Conservation (phyloP, 2,888 invertebrate genomes). For the Machimus rusticus region DNA sequence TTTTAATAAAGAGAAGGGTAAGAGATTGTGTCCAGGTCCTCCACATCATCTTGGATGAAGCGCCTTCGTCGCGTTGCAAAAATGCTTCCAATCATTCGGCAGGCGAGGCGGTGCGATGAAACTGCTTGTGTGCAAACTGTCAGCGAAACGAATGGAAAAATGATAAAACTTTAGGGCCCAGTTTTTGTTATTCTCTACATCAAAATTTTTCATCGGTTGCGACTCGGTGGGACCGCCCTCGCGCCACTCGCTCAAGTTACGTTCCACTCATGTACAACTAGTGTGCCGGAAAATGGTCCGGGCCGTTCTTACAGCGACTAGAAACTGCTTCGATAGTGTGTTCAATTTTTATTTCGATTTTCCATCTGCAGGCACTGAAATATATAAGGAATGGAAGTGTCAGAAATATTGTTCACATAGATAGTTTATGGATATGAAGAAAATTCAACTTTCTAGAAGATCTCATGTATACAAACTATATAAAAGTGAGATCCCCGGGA, state of each 20-base stretch:
- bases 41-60: background rate
- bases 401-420: constrained; percentile 27
- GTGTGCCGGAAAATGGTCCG: background rate
- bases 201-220: constrained; percentile 2
- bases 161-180: constrained; percentile 17
- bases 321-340: background rate
- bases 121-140: constrained; percentile 26
- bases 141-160: constrained; percentile 25
- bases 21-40: background rate
- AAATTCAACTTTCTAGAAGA: constrained; percentile 14
- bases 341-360: constrained; percentile 37
- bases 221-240: background rate
- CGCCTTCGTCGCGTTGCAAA: background rate
- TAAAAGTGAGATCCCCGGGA: constrained; percentile 10
- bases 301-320: background rate
- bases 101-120: background rate
- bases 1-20: background rate
- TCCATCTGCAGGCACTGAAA: constrained; percentile 30
- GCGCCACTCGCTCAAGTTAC: too few species aligned
- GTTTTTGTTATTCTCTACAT: constrained; percentile 1
- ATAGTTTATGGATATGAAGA: constrained; percentile 29
- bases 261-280: background rate
- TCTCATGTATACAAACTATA: constrained; percentile 26
- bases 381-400: constrained; percentile 36
- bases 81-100: constrained; percentile 1